A percentile compares a stretch with the other conserved stretches of the same genome.
Evolutionary conservation across 2,113 vertebrate genomes (phyloP).

Genomic region (Suricata suricatta): DNA sequence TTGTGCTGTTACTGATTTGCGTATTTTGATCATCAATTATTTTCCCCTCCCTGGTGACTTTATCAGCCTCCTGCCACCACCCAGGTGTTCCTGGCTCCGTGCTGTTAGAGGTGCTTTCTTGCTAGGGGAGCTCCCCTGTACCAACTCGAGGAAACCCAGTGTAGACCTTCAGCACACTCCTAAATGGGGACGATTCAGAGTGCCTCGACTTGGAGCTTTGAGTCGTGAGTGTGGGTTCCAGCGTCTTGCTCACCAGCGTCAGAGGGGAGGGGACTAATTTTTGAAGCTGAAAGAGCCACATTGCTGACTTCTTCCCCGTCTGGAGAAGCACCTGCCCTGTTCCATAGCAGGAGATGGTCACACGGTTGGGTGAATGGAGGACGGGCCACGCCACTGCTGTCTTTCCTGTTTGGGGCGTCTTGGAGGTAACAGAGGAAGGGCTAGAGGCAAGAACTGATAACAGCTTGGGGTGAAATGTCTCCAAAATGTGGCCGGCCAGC

Average conservation of each 20-base stretch:
- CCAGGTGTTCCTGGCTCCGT: neutral
- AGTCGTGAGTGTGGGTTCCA: neutral
- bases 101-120: neutral
- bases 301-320: neutral
- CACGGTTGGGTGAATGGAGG: neutral
- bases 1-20: neutral
- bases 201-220: neutral
- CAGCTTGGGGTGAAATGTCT: neutral
- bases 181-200: neutral
- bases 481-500: neutral
- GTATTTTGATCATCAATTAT: neutral
- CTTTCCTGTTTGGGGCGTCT: slow-evolving; percentile 38
- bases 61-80: neutral
- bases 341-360: neutral
- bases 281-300: neutral
- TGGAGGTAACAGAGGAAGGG: slow-evolving; percentile 23
- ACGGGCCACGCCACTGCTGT: neutral
- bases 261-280: neutral
- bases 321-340: neutral
- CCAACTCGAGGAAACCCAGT: neutral
- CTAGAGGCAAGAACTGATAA: slow-evolving; percentile 44
- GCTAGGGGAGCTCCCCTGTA: neutral
- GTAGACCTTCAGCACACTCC: neutral
- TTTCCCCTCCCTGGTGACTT: neutral
- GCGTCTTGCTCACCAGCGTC: neutral